phyloP scores from a whole-genome alignment of 1,140 invertebrate genomes.

The Pachyrhynchus sulphureomaculatus region DNA sequence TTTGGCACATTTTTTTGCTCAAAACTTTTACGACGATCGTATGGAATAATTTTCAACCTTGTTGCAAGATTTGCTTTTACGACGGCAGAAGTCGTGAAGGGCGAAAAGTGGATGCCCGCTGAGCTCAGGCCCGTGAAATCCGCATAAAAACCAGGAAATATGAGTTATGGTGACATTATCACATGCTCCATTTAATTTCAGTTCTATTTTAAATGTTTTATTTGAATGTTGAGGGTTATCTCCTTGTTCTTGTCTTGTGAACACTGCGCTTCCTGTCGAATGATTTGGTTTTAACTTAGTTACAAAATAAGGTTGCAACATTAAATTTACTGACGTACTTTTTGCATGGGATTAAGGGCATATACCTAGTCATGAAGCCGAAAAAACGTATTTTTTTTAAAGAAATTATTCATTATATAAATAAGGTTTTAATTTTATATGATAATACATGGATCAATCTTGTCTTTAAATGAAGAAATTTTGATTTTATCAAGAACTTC shows the following conservation, averaged over 20 bases:
- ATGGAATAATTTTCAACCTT: slow-evolving; percentile 34
- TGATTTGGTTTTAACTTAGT: background rate
- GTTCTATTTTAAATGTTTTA: slow-evolving; percentile 47
- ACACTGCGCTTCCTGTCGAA: slow-evolving; percentile 4
- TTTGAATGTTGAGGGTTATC: slow-evolving; percentile 22
- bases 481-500: too few species aligned
- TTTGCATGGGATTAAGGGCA: too few species aligned
- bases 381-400: too few species aligned
- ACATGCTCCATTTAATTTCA: slow-evolving; percentile 49
- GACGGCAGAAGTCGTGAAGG: slow-evolving; percentile 23
- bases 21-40: slow-evolving; percentile 24
- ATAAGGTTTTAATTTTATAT: too few species aligned
- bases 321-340: background rate
- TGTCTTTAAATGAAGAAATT: too few species aligned
- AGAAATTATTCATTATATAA: too few species aligned
- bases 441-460: too few species aligned
- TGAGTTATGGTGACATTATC: slow-evolving; percentile 48
- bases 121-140: slow-evolving; percentile 26
- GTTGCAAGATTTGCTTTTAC: slow-evolving; percentile 34
- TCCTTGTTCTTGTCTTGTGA: slow-evolving; percentile 19
- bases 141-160: slow-evolving; percentile 40
- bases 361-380: too few species aligned
- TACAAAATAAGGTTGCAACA: background rate
- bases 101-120: slow-evolving; percentile 33
- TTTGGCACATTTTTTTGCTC: slow-evolving; percentile 25